Evolutionary conservation across 2,113 vertebrate genomes (phyloP), one percentile per base, ranked within the genome.

Genomic region (Mesocricetus auratus): DNA sequence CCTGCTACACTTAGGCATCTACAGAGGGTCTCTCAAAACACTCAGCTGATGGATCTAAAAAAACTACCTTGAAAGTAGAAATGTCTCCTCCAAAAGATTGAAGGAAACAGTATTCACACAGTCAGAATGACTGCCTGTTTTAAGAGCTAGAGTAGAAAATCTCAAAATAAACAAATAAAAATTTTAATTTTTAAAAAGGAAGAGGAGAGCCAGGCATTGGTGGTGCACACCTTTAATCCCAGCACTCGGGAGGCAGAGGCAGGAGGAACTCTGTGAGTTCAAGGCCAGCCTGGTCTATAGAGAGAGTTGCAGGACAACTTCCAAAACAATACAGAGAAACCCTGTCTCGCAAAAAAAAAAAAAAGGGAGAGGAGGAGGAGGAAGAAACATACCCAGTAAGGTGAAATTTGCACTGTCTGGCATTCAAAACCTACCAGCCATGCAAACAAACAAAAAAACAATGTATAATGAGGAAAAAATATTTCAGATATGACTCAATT

Each of bases 31-130:
- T 42, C 26, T 56, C 16, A 77, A 60, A 86, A 56, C 53, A 75
- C 69, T 86, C 16, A 53, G 9, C 21, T 1, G 29, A 68, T 39
- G 24, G 22, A 50, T 53, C 26, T 53, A 29, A 90, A 60, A 31
- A 31, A 94, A 92, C 81, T 66, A 77, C 62, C 66, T 90, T 90
- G 64, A 96, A 39, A 88, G 83, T 29, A 87, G 39, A 94, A 93
- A 42, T 89, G 53, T 56, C 31, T 36, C 29, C n/a, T 56, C 31
- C 66, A 96, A 90, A 73, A 83, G n/a, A 93, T 68, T 39, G 92
- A 93, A 82, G 58, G 9, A 69, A 42, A 62, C n/a, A 60, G 6
- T 62, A 29, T 45, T 92, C 58, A 90, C 12, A 56, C 36, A 8
- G 13, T 31, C 56, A 88, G 50, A 86, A 96, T 85, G 83, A 31